Conservation (phyloP, 2,888 invertebrate species). For the Craniophora ligustri region DNA sequence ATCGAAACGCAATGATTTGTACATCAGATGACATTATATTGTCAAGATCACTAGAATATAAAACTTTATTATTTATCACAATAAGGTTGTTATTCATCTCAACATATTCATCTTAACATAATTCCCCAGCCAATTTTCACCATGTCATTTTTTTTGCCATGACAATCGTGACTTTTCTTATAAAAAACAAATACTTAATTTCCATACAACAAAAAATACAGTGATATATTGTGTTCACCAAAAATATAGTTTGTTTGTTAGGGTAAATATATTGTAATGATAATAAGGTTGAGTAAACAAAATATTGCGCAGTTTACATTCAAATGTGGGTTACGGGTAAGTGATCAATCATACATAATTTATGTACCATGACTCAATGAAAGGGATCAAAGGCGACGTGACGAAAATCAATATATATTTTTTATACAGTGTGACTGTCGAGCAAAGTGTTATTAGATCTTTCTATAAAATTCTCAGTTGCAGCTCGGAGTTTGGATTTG, state of each 20-base stretch:
- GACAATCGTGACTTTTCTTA: no score
- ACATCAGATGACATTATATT: no score
- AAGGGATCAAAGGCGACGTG: slow-evolving; percentile 30
- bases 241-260: slow-evolving; percentile 33
- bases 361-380: slow-evolving; percentile 53
- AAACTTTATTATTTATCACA: no score
- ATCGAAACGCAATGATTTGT: no score
- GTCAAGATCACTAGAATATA: no score
- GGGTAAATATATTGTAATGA: slow-evolving; percentile 45
- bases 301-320: slow-evolving; percentile 43
- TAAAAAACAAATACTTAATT: background rate
- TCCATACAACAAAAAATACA: slow-evolving; percentile 21
- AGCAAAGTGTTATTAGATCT: slow-evolving; percentile 22
- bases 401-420: slow-evolving; percentile 36
- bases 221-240: slow-evolving; percentile 38
- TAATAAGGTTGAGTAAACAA: slow-evolving; percentile 44
- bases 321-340: slow-evolving; percentile 34
- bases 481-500: no score
- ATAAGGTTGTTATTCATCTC: no score
- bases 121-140: no score
- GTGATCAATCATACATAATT: slow-evolving; percentile 55
- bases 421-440: no score
- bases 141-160: no score
- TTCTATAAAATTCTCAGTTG: no score
- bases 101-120: no score